Base-by-base conservation (phyloP, 2,888 invertebrate species). In the Oxystoma pomonae region DNA sequence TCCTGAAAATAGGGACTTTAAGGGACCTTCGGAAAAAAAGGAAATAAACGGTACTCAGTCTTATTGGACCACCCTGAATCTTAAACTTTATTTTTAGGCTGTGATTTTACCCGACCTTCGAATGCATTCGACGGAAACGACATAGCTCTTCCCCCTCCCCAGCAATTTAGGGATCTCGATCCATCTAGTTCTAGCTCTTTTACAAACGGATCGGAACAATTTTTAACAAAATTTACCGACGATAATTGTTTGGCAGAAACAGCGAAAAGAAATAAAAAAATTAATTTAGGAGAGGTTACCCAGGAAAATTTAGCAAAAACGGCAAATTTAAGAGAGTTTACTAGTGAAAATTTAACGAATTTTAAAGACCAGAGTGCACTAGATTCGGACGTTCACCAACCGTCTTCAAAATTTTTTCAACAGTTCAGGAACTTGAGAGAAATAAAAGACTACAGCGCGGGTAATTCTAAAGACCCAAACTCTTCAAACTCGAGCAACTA, bases 141-240 rank as follows among this genome's bases (percentile, higher is more conserved):
- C 56, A 70, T 75, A 59, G 74, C 76, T 51, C 78, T 90, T 65
- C 92, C 91, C 21, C 93, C 93, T 0, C 93, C 93, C 1, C 90
- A 91, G 74, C 91, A 92, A 80, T 93, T 93, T 74, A 86, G 91
- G 77, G 92, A 92, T 79, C 88, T 87, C 58, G 89, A 19, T 18
- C 88, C 90, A 52, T 91, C 91, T 7, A 69, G n/a, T n/a, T n/a
- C 73, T 9, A 74, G 73, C 67, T 74, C 75, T 3, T 63, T 74
- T 51, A 71, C 72, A 3, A 76, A 74, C 57, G 74, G 72, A 74
- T 80, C 68, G 57, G 71, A 63, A 35, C 3, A 35, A 35, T 7
- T 3, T 35, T 35, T 35, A 35, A 12, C 3, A 35, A 35, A 35
- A 35, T n/a, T n/a, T n/a, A 35, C 3, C 12, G 35, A 35, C 35